A percentile compares a stretch with the other conserved stretches of the same genome.
Evolutionary conservation across 2,113 vertebrate genomes (phyloP).

Genomic region (Brevimyrus niger): DNA sequence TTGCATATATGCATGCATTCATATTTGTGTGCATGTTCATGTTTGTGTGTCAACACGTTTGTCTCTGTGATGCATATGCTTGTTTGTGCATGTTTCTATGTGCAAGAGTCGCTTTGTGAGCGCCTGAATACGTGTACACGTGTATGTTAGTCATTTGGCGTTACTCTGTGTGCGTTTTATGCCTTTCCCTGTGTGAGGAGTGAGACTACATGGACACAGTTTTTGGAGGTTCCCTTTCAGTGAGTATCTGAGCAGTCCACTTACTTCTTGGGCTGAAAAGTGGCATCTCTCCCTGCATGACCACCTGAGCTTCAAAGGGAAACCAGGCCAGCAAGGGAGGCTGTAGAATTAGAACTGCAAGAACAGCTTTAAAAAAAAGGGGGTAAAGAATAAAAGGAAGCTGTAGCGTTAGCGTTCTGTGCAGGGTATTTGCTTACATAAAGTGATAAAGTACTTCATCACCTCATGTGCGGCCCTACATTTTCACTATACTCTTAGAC

Average conservation of each 20-base stretch:
- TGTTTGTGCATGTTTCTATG: neutral
- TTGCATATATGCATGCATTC: neutral
- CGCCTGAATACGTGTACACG: neutral
- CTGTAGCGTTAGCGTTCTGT: neutral
- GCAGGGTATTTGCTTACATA: neutral
- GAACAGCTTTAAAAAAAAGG: neutral
- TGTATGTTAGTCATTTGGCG: constrained; percentile 6
- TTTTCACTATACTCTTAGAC: neutral
- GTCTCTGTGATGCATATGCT: neutral
- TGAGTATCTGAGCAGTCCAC: constrained; percentile 27
- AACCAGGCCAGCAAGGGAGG: neutral
- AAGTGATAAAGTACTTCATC: neutral
- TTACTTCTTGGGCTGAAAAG: constrained; percentile 41
- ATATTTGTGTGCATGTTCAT: neutral
- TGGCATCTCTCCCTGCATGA: constrained; percentile 40
- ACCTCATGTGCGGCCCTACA: neutral
- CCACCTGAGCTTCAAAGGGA: constrained; percentile 38
- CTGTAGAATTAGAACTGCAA: neutral
- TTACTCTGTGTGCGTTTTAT: constrained; percentile 2
- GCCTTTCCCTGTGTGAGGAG: constrained; percentile 26
- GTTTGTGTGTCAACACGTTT: neutral
- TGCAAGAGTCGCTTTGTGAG: neutral
- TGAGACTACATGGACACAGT: constrained; percentile 30
- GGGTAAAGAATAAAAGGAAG: neutral
- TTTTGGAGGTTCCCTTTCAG: constrained; percentile 34